phyloP scores from a whole-genome alignment of 2,113 vertebrate genomes.

The Varanus komodoensis region DNA sequence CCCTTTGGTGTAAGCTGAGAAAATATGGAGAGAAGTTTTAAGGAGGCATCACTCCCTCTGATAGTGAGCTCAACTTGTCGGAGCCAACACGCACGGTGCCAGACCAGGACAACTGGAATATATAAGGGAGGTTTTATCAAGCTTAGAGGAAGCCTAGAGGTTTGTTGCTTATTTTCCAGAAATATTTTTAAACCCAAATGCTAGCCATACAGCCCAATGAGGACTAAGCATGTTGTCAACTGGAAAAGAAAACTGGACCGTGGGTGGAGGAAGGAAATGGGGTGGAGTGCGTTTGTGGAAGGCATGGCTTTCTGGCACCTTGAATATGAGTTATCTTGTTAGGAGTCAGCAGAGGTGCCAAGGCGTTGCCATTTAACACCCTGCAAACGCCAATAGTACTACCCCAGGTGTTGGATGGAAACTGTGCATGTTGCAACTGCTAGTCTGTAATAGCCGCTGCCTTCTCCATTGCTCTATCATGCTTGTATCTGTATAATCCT shows the following conservation, averaged over 20 bases:
- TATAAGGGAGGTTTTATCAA: neutral
- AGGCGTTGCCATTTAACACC: neutral
- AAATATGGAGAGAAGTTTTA: neutral
- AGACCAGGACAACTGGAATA: neutral
- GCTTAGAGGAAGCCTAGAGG: neutral
- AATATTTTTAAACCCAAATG: too few species aligned
- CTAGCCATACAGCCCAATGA: neutral
- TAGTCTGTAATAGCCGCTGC: neutral
- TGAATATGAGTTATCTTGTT: too few species aligned
- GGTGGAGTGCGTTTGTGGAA: neutral
- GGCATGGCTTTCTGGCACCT: neutral
- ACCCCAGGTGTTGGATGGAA: neutral
- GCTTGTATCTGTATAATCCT: neutral
- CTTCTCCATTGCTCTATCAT: neutral
- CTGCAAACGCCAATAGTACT: neutral
- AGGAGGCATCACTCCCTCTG: neutral
- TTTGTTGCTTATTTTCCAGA: too few species aligned
- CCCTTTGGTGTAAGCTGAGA: neutral
- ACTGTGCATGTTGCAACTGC: neutral
- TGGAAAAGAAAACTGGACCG: neutral
- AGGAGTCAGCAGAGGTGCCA: too few species aligned
- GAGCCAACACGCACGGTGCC: neutral
- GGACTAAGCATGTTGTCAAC: neutral
- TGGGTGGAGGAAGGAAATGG: neutral
- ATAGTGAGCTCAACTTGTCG: neutral